Evolutionary conservation across 2,113 vertebrate species (phyloP).

Genomic region (Salvelinus fontinalis): DNA sequence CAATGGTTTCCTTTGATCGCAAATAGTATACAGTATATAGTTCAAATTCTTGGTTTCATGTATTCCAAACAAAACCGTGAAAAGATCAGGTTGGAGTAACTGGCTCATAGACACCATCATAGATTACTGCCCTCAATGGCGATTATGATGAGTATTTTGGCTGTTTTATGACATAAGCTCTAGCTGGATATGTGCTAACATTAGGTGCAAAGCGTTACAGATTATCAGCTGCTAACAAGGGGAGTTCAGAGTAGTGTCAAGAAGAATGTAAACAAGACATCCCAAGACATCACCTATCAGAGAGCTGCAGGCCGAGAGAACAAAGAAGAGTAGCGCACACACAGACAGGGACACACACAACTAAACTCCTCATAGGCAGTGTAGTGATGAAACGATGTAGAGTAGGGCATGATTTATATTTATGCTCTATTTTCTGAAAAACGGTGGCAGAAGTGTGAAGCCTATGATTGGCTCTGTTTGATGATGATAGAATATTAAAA

Average conservation of each 20-base stretch:
- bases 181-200: no score
- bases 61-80: background rate
- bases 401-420: background rate
- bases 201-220: no score
- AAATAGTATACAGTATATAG: background rate
- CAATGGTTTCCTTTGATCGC: background rate
- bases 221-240: constrained; percentile 34
- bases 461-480: background rate
- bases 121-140: no score
- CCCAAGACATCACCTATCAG: background rate
- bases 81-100: no score
- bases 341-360: background rate
- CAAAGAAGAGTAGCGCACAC: background rate
- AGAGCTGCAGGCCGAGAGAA: background rate
- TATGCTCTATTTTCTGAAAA: background rate
- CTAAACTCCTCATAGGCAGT: background rate
- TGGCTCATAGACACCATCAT: no score
- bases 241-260: constrained; percentile 23
- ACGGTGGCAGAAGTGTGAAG: background rate
- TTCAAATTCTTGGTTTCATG: background rate
- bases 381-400: no score
- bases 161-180: background rate
- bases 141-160: background rate
- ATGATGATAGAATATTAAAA: background rate
- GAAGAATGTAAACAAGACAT: constrained; percentile 1